Evolutionary conservation across 2,113 vertebrate species (phyloP).

Genomic region (Pangasianodon hypophthalmus): DNA sequence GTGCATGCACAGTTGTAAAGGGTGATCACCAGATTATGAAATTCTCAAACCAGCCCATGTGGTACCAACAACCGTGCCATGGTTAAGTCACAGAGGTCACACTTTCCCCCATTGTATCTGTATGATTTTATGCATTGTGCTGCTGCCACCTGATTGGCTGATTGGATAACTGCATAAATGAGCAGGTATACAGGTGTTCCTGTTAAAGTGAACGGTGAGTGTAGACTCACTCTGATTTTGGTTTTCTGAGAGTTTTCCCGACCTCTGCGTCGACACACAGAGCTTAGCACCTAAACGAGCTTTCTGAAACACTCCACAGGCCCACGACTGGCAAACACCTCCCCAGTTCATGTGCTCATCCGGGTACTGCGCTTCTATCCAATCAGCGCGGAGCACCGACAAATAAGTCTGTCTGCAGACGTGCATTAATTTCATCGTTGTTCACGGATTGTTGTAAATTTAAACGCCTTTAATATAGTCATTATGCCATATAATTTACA

Average conservation of each 20-base stretch:
- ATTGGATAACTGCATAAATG: no score
- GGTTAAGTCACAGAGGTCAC: no score
- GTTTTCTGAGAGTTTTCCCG: neutral
- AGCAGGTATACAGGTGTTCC: no score
- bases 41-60: no score
- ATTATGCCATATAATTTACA: neutral
- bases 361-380: slow-evolving; percentile 58
- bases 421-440: neutral
- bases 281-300: neutral
- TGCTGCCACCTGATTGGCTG: no score
- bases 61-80: no score
- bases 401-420: neutral
- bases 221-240: neutral
- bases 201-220: no score
- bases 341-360: slow-evolving; percentile 65
- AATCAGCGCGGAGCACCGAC: slow-evolving; percentile 27
- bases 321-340: neutral
- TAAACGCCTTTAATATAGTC: neutral
- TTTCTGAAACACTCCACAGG: neutral
- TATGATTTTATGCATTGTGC: no score
- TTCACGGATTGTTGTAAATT: neutral
- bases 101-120: no score
- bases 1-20: no score
- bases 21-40: no score
- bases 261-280: neutral